Base-by-base conservation (phyloP, 1,140 invertebrate genomes). In the Aphidius gifuensis region DNA sequence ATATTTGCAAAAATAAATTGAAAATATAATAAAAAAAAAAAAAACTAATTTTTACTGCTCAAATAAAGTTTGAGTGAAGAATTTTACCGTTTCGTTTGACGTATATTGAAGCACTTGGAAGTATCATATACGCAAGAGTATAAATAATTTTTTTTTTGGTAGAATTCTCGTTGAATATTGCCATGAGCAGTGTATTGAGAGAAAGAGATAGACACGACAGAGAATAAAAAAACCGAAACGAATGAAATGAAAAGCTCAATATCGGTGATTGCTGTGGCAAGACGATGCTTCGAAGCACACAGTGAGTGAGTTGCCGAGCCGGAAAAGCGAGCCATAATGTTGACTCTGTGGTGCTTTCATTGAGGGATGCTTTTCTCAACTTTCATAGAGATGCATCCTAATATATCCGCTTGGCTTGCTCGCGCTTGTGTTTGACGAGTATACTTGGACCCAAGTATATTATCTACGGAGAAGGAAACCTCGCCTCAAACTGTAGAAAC, bases 341-440 rank as follows among this genome's bases (percentile, higher is more conserved):
- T 80, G 77, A 80, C 78, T 81, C 77, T 78, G 70, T 32, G 61
- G 62, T 67, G 73, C 72, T 74, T 66, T 53, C 64, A 32, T 32
- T 54, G 58, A 51, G 58, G 51, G 58, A 46, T 65, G 70, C 51
- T 66, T 72, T 69, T 32, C 23, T 32, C 73, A 80, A 79, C 78
- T 81, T 81, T 81, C 78, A 81, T 81, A 76, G 78, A 81, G 77
- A 80, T 80, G 78, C 78, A 77, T 79, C 74, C 77, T 79, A 79
- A 80, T 81, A 80, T 79, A 80, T 78, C 77, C 77, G 74, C 68
- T 69, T 66, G 67, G 76, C 75, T 78, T 78, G 78, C 78, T 80
- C 73, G 73, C 75, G 79, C 76, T 79, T 80, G 77, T 80, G 77
- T 80, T 81, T 80, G 79, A 80, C 77, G 78, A 81, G 76, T 77